These are phyloP conservation scores for Aphelinus atriplicis DNA, from an alignment of 1,140 invertebrate species.

Conservation along the genomic window DNA sequence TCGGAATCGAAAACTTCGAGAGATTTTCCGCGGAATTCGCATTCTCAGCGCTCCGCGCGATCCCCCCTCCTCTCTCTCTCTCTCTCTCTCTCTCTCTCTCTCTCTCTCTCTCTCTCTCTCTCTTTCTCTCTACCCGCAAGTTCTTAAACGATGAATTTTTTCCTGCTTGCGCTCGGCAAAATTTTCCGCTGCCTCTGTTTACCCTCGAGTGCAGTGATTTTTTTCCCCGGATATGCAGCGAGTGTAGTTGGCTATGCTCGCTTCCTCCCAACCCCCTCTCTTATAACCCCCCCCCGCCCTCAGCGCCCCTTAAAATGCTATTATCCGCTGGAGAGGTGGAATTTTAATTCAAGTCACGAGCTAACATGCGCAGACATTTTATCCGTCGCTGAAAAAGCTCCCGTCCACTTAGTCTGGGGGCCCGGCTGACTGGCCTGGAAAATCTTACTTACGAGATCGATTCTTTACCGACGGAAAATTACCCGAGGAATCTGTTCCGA, in stretches of 20 bases:
- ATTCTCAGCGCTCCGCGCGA: not conserved
- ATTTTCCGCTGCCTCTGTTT: not conserved
- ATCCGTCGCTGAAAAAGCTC: conserved; percentile 17
- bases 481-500: not conserved
- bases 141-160: not conserved
- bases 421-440: not conserved
- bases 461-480: conserved; percentile 12
- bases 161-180: not conserved
- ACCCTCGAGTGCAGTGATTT: not conserved
- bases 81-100: not conserved
- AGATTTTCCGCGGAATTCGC: too few species aligned
- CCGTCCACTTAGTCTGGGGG: not conserved
- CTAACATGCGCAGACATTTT: conserved; percentile 6
- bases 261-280: too few species aligned
- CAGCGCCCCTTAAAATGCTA: conserved; percentile 11
- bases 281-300: too few species aligned
- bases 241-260: not conserved
- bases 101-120: not conserved
- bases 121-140: not conserved
- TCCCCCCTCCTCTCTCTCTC: not conserved
- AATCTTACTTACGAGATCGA: conserved; percentile 17
- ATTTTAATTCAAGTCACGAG: conserved; percentile 39
- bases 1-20: too few species aligned
- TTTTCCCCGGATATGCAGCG: not conserved
- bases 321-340: conserved; percentile 8